These are phyloP conservation scores for Hydrocynus forskahlii DNA, from an alignment of 2,797 vertebrate genomes.

Conservation along the genomic window DNA sequence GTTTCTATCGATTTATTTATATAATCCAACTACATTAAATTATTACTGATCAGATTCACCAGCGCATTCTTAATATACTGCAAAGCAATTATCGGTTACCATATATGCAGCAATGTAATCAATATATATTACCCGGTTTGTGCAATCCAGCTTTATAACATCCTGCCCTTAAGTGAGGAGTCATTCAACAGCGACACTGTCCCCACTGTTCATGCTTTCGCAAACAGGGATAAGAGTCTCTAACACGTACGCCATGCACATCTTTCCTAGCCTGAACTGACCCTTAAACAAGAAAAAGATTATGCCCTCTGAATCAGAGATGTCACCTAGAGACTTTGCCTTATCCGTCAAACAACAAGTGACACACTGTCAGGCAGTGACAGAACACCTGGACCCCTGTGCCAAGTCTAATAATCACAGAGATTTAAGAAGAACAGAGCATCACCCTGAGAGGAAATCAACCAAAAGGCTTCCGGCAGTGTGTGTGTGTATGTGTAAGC, in stretches of 20 bases:
- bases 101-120: background rate
- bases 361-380: conserved; percentile 35
- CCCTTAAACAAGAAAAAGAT: conserved; percentile 18
- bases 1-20: too few species aligned
- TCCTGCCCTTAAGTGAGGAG: background rate
- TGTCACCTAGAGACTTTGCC: conserved; percentile 20
- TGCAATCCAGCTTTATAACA: background rate
- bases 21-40: too few species aligned
- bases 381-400: conserved; percentile 24
- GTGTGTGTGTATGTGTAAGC: background rate
- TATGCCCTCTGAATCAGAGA: background rate
- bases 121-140: background rate
- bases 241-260: background rate
- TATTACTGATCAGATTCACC: too few species aligned
- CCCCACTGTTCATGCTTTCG: background rate
- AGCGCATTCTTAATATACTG: too few species aligned
- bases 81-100: too few species aligned
- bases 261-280: conserved; percentile 6
- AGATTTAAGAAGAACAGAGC: conserved; percentile 23
- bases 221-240: background rate
- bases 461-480: background rate
- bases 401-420: conserved; percentile 42
- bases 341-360: conserved; percentile 29
- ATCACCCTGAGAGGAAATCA: conserved; percentile 36
- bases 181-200: background rate